Conservation (phyloP, 2,888 invertebrate genomes). For the Torymus tubicola region DNA sequence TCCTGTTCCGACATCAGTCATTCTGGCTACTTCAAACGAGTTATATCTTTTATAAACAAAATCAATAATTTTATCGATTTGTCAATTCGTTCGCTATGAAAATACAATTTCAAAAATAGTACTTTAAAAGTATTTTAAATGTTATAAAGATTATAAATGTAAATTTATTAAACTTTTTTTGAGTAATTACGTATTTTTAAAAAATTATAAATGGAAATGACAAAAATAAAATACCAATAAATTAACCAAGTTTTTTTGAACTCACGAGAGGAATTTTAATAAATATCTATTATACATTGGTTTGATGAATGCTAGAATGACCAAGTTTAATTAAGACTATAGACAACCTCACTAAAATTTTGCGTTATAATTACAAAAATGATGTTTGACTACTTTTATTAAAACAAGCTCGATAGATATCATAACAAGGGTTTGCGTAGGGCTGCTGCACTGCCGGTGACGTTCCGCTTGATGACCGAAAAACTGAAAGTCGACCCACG, state of each 20-base stretch:
- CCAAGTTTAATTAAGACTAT: conserved; percentile 27
- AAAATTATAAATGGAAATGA: no score
- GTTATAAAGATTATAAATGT: no score
- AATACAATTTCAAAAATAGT: no score
- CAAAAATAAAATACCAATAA: no score
- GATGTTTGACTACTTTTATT: conserved; percentile 46
- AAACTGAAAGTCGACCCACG: conserved; percentile 88
- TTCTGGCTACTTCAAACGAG: conserved; percentile 63
- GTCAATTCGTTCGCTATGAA: no score
- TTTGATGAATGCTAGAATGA: conserved; percentile 43
- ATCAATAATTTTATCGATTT: background rate
- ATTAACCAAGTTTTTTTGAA: no score
- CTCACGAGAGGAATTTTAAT: no score
- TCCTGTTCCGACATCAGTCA: conserved; percentile 63
- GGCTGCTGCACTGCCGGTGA: conserved; percentile 92
- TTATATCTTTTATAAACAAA: conserved; percentile 19
- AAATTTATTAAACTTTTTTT: no score
- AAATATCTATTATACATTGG: conserved; percentile 23
- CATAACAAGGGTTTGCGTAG: conserved; percentile 65
- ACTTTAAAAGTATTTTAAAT: no score
- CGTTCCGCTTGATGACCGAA: conserved; percentile 91
- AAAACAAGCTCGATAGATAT: conserved; percentile 52
- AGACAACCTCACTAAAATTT: background rate
- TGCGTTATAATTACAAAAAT: conserved; percentile 8
- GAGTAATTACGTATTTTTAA: no score